Evolutionary conservation across 2,888 invertebrate species (phyloP), one percentile per base, ranked within the genome.

Genomic region (Agapetus fuscipes): DNA sequence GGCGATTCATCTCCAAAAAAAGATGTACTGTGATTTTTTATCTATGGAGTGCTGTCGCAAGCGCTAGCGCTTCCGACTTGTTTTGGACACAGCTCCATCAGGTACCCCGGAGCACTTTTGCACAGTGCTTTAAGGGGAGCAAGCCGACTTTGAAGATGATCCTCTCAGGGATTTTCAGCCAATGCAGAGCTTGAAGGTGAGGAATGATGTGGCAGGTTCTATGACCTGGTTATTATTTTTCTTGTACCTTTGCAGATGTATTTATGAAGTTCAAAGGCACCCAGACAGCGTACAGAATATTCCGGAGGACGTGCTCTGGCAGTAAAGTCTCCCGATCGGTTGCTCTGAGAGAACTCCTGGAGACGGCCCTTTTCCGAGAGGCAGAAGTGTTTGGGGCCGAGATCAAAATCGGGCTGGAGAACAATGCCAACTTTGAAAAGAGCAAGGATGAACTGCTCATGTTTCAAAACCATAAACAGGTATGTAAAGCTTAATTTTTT

Each of bases 391-490:
- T 87, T 52, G 84, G 84, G 1, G 79, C 80, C 2, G 68, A 72
- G 39, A 66, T 69, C 11, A 73, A 72, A 17, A 49, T 55, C 3
- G 51, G 55, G 15, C 54, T 56, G 33, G 53, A 54, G 6, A 60
- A 53, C 51, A 51, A 66, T 67, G 46, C 56, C 48, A 51, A 48
- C 26, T 57, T 58, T 25, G 56, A 59, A 26, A 56, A 55, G 16
- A 50, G 54, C 50, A 62, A 54, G 39, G 71, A 72, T 27, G 75
- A 74, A 42, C 56, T 72, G 46, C 60, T 84, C 6, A 63, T 87
- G 40, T 72, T 79, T 52, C 75, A 85, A 54, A 88, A 88, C 59
- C 80, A 83, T 54, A 84, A 80, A 62, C 83, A 85, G 56, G 83
- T 78, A 50, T 64, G 66, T 3, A 62, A 26, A 29, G 28, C 27